Evolutionary conservation across 2,113 vertebrate genomes (phyloP).

Genomic region (Fulmarus glacialis): DNA sequence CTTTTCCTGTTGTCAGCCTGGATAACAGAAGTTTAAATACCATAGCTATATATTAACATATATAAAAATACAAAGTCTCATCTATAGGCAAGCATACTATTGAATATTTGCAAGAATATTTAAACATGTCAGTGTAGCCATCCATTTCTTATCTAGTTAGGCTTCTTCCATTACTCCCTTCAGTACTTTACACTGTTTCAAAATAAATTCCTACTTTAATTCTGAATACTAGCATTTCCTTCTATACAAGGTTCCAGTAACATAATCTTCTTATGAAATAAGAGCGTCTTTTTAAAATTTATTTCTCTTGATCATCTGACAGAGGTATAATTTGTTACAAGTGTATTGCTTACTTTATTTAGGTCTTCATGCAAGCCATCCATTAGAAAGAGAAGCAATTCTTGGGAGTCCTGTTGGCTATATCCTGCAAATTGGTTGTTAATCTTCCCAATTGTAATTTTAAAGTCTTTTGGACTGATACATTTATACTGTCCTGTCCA

Average conservation of each 20-base stretch:
- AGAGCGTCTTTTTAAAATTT: not conserved
- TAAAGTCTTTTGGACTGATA: slow-evolving; percentile 95
- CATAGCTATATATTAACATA: not conserved
- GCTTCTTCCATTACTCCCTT: not conserved
- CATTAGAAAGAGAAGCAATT: slow-evolving; percentile 96
- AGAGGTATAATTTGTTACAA: not conserved
- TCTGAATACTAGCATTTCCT: not conserved
- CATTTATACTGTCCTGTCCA: slow-evolving; percentile 94
- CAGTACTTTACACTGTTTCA: not conserved
- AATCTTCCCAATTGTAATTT: slow-evolving; percentile 95
- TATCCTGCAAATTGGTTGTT: slow-evolving; percentile 93
- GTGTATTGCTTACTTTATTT: slow-evolving; percentile 86
- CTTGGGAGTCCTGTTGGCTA: slow-evolving; percentile 97
- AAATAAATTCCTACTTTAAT: not conserved
- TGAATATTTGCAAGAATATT: not conserved
- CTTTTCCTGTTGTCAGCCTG: slow-evolving; percentile 95
- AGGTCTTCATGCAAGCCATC: slow-evolving; percentile 97
- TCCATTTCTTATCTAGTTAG: not conserved
- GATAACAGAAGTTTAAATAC: not conserved
- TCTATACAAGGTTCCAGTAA: not conserved
- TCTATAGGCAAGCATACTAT: not conserved
- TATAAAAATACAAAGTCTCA: not conserved
- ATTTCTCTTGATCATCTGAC: not conserved
- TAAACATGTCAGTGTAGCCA: not conserved
- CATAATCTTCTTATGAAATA: not conserved